phyloP scores from a whole-genome alignment of 2,113 vertebrate species.

The Thymallus thymallus region DNA sequence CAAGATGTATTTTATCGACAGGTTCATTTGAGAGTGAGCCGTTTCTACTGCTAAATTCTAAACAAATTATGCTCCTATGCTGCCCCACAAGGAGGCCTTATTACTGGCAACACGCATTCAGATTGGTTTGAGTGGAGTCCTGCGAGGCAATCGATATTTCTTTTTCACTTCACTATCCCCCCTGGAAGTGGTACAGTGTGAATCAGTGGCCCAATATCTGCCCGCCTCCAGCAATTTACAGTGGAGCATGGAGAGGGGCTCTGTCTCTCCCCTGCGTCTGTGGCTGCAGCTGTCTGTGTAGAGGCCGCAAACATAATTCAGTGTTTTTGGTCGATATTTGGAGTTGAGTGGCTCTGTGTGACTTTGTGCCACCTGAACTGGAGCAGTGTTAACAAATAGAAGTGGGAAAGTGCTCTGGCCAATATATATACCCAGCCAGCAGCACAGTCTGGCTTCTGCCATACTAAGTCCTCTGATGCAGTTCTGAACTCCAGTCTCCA shows the following conservation, averaged over 20 bases:
- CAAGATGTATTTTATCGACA: conserved; percentile 16
- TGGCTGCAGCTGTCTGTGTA: no score
- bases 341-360: conserved; percentile 12
- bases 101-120: conserved; percentile 28
- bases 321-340: conserved; percentile 15
- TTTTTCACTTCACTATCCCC: conserved; percentile 8
- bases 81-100: conserved; percentile 14
- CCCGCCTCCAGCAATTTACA: conserved; percentile 37
- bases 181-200: conserved; percentile 10
- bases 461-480: background rate
- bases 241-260: conserved; percentile 17
- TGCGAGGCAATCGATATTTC: conserved; percentile 26
- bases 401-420: conserved; percentile 17
- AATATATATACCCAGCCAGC: conserved; percentile 24
- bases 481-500: conserved; percentile 14
- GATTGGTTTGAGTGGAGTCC: conserved; percentile 19
- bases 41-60: conserved; percentile 9
- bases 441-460: background rate
- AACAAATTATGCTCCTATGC: conserved; percentile 13
- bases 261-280: conserved; percentile 6
- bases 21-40: background rate
- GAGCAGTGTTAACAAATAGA: conserved; percentile 38
- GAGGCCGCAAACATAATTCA: conserved; percentile 36
- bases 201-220: conserved; percentile 18
- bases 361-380: conserved; percentile 31